Conservation (phyloP, 2,888 invertebrate genomes). For the Melikaiella ostensackeni region DNA sequence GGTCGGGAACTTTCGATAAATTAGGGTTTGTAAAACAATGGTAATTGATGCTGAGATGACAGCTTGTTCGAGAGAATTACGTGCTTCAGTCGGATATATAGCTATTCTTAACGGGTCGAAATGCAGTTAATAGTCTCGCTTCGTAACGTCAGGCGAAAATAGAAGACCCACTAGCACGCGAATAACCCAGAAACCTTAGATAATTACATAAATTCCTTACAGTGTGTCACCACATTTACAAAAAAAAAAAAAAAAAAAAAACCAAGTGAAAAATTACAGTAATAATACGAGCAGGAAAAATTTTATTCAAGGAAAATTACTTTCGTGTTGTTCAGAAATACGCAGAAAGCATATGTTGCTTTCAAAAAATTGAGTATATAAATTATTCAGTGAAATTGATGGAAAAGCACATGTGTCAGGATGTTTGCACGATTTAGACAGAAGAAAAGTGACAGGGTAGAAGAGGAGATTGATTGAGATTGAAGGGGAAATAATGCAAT, state of each 20-base stretch:
- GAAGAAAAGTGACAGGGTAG: not conserved
- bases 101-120: slow-evolving; percentile 3
- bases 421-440: not conserved
- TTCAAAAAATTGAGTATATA: not conserved
- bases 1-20: slow-evolving; percentile 8
- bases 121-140: slow-evolving; percentile 24
- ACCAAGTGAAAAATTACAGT: not conserved
- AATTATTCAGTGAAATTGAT: not conserved
- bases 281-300: not conserved
- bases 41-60: slow-evolving; percentile 9
- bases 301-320: not conserved
- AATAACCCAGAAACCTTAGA: slow-evolving; percentile 1
- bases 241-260: not conserved
- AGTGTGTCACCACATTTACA: not conserved
- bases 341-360: not conserved
- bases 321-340: not conserved
- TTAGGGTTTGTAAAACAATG: not conserved
- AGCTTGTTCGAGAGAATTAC: slow-evolving; percentile 26
- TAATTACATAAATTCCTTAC: slow-evolving; percentile 14
- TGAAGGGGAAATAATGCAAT: not conserved
- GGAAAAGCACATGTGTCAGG: not conserved
- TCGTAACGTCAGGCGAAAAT: slow-evolving; percentile 18
- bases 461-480: not conserved
- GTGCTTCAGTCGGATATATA: slow-evolving; percentile 20
- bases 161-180: slow-evolving; percentile 11